phyloP scores from a whole-genome alignment of 92 coral and sea anemone species.

The Porites lobata region DNA sequence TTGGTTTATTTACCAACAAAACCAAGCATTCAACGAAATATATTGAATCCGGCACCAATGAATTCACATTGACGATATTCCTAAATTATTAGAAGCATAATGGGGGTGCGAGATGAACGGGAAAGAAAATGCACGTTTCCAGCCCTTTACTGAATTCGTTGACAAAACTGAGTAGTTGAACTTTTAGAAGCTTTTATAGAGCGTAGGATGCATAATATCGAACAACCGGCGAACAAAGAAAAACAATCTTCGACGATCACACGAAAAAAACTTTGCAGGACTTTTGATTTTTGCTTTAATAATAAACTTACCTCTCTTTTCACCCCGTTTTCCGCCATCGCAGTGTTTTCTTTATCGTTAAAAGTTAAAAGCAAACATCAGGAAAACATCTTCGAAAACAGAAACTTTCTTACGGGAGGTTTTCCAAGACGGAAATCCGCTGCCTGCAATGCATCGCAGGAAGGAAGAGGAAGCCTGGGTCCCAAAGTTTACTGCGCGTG shows the following conservation, averaged over 20 bases:
- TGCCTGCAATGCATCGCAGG: not conserved
- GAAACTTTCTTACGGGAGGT: constrained; percentile 19
- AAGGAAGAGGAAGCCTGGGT: not conserved
- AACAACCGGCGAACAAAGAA: constrained; percentile 5
- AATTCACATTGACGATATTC: too few species aligned
- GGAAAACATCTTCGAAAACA: constrained; percentile 11
- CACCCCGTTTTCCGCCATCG: constrained; percentile 52
- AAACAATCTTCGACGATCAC: not conserved
- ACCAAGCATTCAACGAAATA: too few species aligned
- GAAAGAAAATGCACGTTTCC: too few species aligned
- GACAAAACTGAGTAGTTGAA: not conserved
- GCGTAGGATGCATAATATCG: not conserved
- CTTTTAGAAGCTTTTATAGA: not conserved
- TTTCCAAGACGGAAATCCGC: constrained; percentile 25
- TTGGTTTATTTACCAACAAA: too few species aligned
- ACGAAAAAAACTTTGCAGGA: not conserved
- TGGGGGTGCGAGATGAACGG: too few species aligned
- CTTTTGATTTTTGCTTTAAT: not conserved
- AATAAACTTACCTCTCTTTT: constrained; percentile 29
- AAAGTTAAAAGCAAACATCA: constrained; percentile 16
- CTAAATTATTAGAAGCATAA: too few species aligned
- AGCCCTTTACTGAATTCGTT: not conserved
- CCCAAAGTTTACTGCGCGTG: constrained; percentile 28
- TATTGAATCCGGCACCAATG: too few species aligned
- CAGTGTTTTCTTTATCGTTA: not conserved